Conservation (phyloP, 2,113 vertebrate species). For the Rhagologus leucostigma region DNA sequence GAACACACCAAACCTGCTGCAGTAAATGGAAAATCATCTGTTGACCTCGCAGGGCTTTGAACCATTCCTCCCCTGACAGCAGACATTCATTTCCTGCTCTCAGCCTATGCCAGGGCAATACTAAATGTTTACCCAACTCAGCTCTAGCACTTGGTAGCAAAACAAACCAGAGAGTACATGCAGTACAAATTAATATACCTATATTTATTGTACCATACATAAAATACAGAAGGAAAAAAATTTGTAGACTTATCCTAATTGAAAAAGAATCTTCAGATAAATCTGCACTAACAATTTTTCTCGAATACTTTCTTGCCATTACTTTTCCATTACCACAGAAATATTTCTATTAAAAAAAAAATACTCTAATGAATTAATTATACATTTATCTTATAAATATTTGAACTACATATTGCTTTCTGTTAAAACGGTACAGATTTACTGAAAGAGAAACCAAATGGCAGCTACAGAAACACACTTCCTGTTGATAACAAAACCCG, state of each 20-base stretch:
- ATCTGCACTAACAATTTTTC: not conserved
- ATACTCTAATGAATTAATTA: not conserved
- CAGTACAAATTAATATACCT: not conserved
- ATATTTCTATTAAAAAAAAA: not conserved
- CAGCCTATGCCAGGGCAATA: not conserved
- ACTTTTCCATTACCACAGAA: not conserved
- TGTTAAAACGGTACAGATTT: constrained; percentile 42
- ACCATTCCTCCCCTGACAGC: not conserved
- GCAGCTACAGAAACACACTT: not conserved
- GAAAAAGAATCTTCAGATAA: not conserved
- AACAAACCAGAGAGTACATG: not conserved
- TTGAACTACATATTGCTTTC: constrained; percentile 42
- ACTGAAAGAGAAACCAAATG: constrained; percentile 54
- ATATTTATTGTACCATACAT: not conserved
- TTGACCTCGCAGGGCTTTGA: not conserved
- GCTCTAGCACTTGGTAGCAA: not conserved
- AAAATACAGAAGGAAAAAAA: not conserved
- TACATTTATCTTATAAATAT: constrained; percentile 51
- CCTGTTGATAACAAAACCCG: not conserved
- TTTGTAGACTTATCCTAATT: not conserved
- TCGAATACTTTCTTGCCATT: not conserved
- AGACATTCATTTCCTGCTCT: constrained; percentile 48
- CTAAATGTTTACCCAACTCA: not conserved
- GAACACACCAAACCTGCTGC: not conserved
- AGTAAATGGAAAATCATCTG: constrained; percentile 16